These are phyloP conservation scores for Recurvirostra avosetta DNA, from an alignment of 2,113 vertebrate genomes.

Conservation along the genomic window DNA sequence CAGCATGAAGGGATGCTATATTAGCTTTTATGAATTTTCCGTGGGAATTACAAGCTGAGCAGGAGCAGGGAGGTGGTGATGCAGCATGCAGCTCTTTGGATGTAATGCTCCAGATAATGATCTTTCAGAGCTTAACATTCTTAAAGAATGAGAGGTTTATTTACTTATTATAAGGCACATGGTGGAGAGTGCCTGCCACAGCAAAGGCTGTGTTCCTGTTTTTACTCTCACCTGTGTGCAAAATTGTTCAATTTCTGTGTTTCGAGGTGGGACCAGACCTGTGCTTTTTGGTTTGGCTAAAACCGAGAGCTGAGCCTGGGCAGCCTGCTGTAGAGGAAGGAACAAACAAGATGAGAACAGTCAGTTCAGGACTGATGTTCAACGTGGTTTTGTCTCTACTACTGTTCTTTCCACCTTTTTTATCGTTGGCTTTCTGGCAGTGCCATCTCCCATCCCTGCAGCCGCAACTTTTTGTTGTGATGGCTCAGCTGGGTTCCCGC, in stretches of 20 bases:
- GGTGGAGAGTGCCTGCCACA: background rate
- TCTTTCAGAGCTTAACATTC: background rate
- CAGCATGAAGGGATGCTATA: background rate
- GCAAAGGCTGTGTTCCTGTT: background rate
- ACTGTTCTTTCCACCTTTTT: background rate
- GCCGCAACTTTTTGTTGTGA: background rate
- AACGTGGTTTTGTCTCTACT: background rate
- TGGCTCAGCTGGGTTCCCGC: background rate
- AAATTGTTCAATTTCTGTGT: background rate
- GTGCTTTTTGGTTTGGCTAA: background rate
- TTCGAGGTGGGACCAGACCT: background rate
- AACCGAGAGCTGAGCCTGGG: background rate
- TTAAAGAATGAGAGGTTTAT: background rate
- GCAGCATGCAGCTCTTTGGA: background rate
- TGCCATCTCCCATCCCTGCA: background rate
- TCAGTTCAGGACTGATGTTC: background rate
- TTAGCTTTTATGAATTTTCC: slow-evolving; percentile 5
- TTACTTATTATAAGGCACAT: background rate
- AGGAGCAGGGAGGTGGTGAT: background rate
- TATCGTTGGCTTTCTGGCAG: background rate
- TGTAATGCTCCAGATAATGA: background rate
- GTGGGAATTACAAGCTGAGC: background rate
- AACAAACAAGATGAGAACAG: background rate
- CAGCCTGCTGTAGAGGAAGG: background rate
- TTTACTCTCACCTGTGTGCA: background rate